Evolutionary conservation across 2,888 invertebrate species (phyloP).

Genomic region (Ferrisia virgata): DNA sequence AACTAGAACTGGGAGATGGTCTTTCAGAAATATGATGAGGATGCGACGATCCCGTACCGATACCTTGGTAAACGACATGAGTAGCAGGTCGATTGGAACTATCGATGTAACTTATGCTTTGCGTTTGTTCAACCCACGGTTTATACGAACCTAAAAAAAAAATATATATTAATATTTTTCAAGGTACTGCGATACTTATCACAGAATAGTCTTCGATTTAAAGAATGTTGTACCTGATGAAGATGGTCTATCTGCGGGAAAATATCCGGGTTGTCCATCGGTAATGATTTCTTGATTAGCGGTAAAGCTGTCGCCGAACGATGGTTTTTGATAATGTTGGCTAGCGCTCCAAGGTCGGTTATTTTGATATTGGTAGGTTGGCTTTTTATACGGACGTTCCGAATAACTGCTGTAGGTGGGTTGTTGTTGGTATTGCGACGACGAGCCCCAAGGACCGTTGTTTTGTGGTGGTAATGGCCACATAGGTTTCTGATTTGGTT

Average conservation of each 20-base stretch:
- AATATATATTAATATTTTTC: too few species aligned
- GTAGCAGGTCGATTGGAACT: conserved; percentile 50
- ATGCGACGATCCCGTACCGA: conserved; percentile 32
- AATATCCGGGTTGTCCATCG: conserved; percentile 59
- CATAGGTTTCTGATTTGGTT: conserved; percentile 61
- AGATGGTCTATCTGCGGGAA: conserved; percentile 53
- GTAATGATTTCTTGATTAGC: conserved; percentile 57
- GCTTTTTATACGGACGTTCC: conserved; percentile 55
- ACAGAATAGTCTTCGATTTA: too few species aligned
- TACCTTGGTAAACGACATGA: conserved; percentile 49
- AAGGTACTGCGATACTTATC: too few species aligned
- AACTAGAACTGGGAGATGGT: conserved; percentile 52
- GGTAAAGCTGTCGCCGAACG: conserved; percentile 46
- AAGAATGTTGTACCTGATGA: conserved; percentile 17
- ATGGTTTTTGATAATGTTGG: conserved; percentile 44
- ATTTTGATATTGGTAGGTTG: conserved; percentile 51
- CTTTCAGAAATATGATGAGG: conserved; percentile 52
- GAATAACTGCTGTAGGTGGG: conserved; percentile 54
- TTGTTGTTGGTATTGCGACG: conserved; percentile 47
- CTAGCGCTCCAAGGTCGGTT: conserved; percentile 40
- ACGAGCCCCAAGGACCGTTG: conserved; percentile 49
- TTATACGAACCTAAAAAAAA: not conserved
- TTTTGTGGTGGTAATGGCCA: conserved; percentile 53
- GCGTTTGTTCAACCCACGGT: conserved; percentile 38
- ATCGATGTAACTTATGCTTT: conserved; percentile 39